Conservation (phyloP, 2,888 invertebrate species). For the Nomada goodeniana region DNA sequence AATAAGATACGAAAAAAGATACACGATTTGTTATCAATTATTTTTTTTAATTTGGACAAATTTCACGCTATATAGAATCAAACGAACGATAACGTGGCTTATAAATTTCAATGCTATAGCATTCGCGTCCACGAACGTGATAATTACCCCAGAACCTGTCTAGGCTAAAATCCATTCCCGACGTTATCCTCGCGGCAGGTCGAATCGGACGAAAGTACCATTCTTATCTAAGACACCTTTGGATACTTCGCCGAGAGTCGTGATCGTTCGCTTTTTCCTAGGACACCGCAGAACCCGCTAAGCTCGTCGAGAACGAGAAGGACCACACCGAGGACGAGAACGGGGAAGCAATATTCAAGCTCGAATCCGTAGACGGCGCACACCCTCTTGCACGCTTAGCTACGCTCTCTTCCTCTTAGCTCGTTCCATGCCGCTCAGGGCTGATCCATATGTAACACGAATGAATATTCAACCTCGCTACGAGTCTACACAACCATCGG, state of each 20-base stretch:
- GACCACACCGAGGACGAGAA: conserved; percentile 1
- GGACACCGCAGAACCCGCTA: conserved; percentile 51
- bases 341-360: conserved; percentile 72
- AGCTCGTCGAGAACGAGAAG: conserved; percentile 31
- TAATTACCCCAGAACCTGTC: no score
- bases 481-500: conserved; percentile 71
- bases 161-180: no score
- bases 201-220: conserved; percentile 9
- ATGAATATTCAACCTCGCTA: conserved; percentile 83
- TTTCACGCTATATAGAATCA: no score
- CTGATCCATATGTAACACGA: conserved; percentile 84
- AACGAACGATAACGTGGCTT: no score
- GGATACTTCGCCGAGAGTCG: conserved; percentile 32
- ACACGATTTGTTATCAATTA: no score
- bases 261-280: conserved; percentile 58
- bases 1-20: no score
- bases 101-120: no score
- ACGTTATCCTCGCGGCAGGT: neutral
- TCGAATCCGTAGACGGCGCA: conserved; percentile 58
- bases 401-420: conserved; percentile 65
- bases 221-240: conserved; percentile 57
- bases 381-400: conserved; percentile 58
- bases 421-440: conserved; percentile 73
- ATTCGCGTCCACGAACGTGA: no score
- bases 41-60: no score